Percentiles rank a stretch among this genome's conserved stretches.
phyloP scores from a whole-genome alignment of 2,888 invertebrate genomes.

The Hydroisotoma schaefferi region DNA sequence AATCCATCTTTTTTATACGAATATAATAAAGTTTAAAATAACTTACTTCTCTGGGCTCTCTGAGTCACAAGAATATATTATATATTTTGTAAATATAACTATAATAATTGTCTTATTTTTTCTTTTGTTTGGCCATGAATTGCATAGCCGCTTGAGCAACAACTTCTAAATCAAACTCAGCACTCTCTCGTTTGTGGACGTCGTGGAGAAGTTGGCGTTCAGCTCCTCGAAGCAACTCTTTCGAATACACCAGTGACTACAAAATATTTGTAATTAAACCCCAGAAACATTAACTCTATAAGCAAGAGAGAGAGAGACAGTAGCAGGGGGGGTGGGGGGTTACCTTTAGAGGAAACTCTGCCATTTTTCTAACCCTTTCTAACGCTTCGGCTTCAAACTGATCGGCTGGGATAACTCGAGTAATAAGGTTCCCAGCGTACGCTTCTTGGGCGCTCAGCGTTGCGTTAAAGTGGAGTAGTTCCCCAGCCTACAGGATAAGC shows the following conservation, averaged over 20 bases:
- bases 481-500: slow-evolving; percentile 53
- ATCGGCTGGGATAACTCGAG: slow-evolving; percentile 66
- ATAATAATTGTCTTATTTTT: not conserved
- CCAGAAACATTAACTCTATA: too few species aligned
- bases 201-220: slow-evolving; percentile 61
- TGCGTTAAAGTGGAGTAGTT: slow-evolving; percentile 63
- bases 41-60: too few species aligned
- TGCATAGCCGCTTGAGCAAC: not conserved
- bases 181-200: slow-evolving; percentile 66
- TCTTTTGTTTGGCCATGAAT: slow-evolving; percentile 1
- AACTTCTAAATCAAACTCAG: slow-evolving; percentile 58
- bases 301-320: too few species aligned
- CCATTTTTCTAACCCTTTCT: slow-evolving; percentile 42
- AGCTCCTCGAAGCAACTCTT: slow-evolving; percentile 63
- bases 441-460: slow-evolving; percentile 78
- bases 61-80: too few species aligned
- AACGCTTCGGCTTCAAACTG: slow-evolving; percentile 61
- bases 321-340: too few species aligned
- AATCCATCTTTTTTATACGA: too few species aligned
- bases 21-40: too few species aligned
- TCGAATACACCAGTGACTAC: slow-evolving; percentile 65
- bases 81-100: not conserved
- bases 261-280: too few species aligned
- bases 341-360: slow-evolving; percentile 19
- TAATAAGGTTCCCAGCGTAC: slow-evolving; percentile 68